Percentiles rank a stretch among this genome's conserved stretches.
These are phyloP conservation scores for Lysandra coridon DNA, from an alignment of 2,888 invertebrate species.

Conservation along the genomic window DNA sequence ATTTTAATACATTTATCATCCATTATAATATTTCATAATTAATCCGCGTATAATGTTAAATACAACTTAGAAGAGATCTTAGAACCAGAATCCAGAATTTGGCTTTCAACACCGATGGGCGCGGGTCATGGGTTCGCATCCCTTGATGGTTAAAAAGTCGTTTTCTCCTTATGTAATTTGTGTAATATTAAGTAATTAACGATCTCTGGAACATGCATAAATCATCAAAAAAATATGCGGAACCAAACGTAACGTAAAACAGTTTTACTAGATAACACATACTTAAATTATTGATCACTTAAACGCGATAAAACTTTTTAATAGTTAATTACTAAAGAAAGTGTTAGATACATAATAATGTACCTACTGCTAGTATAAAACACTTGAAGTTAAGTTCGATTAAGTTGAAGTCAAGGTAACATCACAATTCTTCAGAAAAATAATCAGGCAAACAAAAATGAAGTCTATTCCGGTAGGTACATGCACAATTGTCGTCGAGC, in stretches of 20 bases:
- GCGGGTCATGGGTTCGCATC: too few relatives aligned
- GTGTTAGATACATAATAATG: neutral
- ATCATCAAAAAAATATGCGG: neutral
- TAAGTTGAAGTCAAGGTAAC: neutral
- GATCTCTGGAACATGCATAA: too few relatives aligned
- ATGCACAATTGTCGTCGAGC: too few relatives aligned
- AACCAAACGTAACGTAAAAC: neutral
- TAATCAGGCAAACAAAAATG: neutral
- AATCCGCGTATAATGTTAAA: too few relatives aligned
- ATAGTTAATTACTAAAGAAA: neutral
- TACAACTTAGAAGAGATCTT: too few relatives aligned
- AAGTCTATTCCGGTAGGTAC: neutral
- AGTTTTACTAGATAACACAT: neutral
- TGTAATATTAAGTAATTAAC: too few relatives aligned
- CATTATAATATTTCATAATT: too few relatives aligned
- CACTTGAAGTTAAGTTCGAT: neutral
- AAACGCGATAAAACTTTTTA: neutral
- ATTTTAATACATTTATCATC: too few relatives aligned
- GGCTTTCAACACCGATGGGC: too few relatives aligned
- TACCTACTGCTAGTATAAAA: neutral
- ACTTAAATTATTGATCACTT: neutral
- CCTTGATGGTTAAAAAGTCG: too few relatives aligned
- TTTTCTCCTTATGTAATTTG: too few relatives aligned
- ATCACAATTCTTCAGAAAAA: neutral
- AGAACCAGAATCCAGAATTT: too few relatives aligned